phyloP scores from a whole-genome alignment of 2,113 vertebrate species.

The Rutilus rutilus region DNA sequence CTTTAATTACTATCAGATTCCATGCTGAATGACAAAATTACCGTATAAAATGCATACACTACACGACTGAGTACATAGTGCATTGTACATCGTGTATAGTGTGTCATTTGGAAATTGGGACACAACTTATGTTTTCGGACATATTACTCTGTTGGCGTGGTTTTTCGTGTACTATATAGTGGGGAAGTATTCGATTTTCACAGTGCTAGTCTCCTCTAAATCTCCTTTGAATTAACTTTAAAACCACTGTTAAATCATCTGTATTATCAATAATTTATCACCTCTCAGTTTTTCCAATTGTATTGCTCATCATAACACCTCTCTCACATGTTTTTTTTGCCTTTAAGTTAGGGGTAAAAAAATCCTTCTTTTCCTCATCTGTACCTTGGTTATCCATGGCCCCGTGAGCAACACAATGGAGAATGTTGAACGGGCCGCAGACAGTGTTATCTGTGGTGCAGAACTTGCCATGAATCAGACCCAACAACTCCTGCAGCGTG shows the following conservation, averaged over 20 bases:
- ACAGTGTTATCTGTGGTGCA: constrained; percentile 83
- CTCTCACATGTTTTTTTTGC: not conserved
- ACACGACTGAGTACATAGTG: too few relatives aligned
- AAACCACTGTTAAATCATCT: not conserved
- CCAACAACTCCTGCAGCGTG: constrained; percentile 70
- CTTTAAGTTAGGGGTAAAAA: constrained; percentile 76
- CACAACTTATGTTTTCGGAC: too few relatives aligned
- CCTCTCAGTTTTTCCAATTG: not conserved
- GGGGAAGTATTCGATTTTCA: too few relatives aligned
- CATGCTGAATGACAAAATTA: too few relatives aligned
- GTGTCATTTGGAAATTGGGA: too few relatives aligned
- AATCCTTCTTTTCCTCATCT: constrained; percentile 77
- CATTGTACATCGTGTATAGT: too few relatives aligned
- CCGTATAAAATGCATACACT: too few relatives aligned
- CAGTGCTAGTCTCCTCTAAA: not conserved
- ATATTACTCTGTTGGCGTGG: too few relatives aligned
- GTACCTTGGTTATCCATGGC: constrained; percentile 79
- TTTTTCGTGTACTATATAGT: too few relatives aligned
- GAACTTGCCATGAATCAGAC: constrained; percentile 90
- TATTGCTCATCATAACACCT: not conserved
- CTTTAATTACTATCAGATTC: too few relatives aligned
- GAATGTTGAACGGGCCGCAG: constrained; percentile 78
- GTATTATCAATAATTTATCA: not conserved
- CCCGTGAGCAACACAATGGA: constrained; percentile 82
- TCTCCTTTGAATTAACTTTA: not conserved